Conservation (phyloP, 2,888 invertebrate species). For the Arrhopalites spinosus region DNA sequence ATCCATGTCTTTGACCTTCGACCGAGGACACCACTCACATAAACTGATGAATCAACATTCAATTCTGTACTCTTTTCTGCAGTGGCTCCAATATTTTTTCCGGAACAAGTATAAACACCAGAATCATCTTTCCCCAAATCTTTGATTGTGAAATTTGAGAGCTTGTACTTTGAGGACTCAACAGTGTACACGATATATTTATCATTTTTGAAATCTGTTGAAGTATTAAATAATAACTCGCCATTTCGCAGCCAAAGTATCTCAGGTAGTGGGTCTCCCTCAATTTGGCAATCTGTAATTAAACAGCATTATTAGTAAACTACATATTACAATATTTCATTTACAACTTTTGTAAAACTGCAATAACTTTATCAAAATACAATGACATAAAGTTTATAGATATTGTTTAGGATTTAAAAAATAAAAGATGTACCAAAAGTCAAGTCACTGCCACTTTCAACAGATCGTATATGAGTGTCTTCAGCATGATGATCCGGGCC, state of each 20-base stretch:
- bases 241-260: neutral
- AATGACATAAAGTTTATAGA: no score
- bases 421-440: constrained; percentile 20
- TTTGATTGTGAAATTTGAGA: constrained; percentile 16
- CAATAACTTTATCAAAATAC: no score
- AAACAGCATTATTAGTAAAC: neutral
- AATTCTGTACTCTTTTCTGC: neutral
- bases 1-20: neutral
- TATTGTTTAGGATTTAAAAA: no score
- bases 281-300: constrained; percentile 19
- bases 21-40: neutral
- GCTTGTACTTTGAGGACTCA: neutral
- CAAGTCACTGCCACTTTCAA: neutral
- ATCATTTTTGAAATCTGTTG: neutral
- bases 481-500: neutral
- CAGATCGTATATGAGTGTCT: neutral
- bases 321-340: neutral
- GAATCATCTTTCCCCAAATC: neutral
- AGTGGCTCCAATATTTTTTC: neutral
- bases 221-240: neutral
- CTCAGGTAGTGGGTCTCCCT: constrained; percentile 15
- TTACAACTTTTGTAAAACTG: no score
- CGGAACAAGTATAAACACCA: constrained; percentile 5
- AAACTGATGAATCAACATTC: neutral
- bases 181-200: neutral